Percentiles rank a stretch among this genome's conserved stretches.
phyloP scores from a whole-genome alignment of 2,888 invertebrate species.

The Agrypnus murinus region DNA sequence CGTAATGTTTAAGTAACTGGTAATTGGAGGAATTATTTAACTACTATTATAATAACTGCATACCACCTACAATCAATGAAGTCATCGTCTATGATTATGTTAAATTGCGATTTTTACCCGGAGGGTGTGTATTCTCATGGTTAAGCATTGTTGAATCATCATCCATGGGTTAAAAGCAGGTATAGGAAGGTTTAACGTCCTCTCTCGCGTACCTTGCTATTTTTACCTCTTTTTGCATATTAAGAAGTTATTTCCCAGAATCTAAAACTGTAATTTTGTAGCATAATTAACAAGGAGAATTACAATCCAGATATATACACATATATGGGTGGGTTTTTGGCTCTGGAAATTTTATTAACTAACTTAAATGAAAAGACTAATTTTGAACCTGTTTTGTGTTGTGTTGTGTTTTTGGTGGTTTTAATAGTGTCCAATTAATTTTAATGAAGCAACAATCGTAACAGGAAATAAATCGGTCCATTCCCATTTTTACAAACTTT shows the following conservation, averaged over 20 bases:
- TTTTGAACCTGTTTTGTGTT: too few species aligned
- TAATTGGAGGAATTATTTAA: conserved; percentile 26
- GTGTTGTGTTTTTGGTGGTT: too few species aligned
- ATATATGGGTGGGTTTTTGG: too few species aligned
- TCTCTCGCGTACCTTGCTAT: conserved; percentile 2
- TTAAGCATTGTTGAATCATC: conserved; percentile 35
- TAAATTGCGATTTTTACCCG: not conserved
- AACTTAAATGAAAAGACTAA: too few species aligned
- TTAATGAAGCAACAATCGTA: too few species aligned
- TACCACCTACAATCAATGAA: conserved; percentile 43
- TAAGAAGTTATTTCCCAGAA: not conserved
- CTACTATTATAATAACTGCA: conserved; percentile 27
- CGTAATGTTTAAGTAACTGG: conserved; percentile 11
- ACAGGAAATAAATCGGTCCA: too few species aligned
- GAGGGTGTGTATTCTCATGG: conserved; percentile 30
- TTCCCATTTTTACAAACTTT: too few species aligned
- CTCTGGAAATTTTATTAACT: too few species aligned
- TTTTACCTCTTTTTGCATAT: conserved; percentile 6
- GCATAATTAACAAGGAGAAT: not conserved
- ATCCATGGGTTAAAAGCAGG: conserved; percentile 24
- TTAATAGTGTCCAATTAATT: too few species aligned
- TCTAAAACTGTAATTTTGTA: too few species aligned
- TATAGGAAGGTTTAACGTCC: not conserved
- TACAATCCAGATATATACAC: too few species aligned
- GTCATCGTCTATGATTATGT: conserved; percentile 35